Conservation (phyloP, 1,140 invertebrate genomes). For the Drosophila malerkotliana region DNA sequence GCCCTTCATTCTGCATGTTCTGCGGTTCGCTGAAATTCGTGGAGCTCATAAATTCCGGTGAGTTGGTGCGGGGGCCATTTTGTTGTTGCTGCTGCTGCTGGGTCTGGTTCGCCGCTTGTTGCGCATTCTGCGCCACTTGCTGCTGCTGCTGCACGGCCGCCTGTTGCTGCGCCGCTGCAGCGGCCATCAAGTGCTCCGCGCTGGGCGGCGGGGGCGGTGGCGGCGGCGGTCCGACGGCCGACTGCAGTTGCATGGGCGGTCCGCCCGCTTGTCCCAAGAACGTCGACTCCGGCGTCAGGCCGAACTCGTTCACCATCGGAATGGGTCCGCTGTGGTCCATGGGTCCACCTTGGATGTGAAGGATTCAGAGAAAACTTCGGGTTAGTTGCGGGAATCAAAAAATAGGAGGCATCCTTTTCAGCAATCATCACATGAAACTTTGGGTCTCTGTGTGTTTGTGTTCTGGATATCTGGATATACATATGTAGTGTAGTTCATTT, state of each 20-base stretch:
- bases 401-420: not conserved
- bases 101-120: slow-evolving; percentile 75
- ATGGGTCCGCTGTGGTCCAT: slow-evolving; percentile 89
- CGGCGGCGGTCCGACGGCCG: slow-evolving; percentile 85
- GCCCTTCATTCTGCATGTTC: slow-evolving; percentile 89
- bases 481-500: not conserved
- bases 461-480: not conserved
- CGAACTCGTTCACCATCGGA: slow-evolving; percentile 87
- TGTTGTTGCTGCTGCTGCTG: slow-evolving; percentile 72
- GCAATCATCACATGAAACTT: not conserved
- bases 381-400: slow-evolving; percentile 6
- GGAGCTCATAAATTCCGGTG: slow-evolving; percentile 85
- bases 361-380: not conserved
- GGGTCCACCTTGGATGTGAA: slow-evolving; percentile 85
- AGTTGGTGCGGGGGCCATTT: slow-evolving; percentile 84
- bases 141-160: slow-evolving; percentile 67
- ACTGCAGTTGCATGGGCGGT: slow-evolving; percentile 86
- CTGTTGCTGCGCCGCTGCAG: slow-evolving; percentile 67
- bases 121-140: slow-evolving; percentile 79
- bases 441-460: not conserved
- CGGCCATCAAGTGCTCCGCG: slow-evolving; percentile 73
- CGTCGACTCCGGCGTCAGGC: slow-evolving; percentile 87
- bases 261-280: slow-evolving; percentile 86
- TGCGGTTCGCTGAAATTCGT: slow-evolving; percentile 89
- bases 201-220: slow-evolving; percentile 67